phyloP scores from a whole-genome alignment of 2,797 vertebrate species.

The Sebastes steindachneri region DNA sequence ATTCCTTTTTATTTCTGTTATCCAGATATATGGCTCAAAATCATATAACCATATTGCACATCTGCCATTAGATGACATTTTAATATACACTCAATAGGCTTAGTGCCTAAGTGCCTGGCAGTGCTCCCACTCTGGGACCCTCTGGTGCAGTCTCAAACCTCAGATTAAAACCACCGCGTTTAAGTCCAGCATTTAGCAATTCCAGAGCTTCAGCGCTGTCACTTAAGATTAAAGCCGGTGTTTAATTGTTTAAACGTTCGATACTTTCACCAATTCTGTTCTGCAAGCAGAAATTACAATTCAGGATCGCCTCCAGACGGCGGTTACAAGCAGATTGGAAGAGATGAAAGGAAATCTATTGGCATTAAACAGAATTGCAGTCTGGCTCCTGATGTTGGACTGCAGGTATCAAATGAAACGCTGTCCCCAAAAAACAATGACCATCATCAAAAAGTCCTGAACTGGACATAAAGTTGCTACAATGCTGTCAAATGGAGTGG shows the following conservation, averaged over 20 bases:
- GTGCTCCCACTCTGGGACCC: conserved; percentile 43
- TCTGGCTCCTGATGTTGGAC: conserved; percentile 28
- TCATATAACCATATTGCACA: conserved; percentile 59
- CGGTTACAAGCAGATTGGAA: conserved; percentile 25
- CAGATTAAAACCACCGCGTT: conserved; percentile 40
- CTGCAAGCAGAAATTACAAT: conserved; percentile 60
- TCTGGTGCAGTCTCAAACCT: conserved; percentile 48
- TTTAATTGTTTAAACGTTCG: conserved; percentile 55
- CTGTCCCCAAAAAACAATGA: background rate
- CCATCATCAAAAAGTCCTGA: conserved; percentile 9
- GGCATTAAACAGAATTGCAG: conserved; percentile 39
- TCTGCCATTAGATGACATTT: conserved; percentile 61
- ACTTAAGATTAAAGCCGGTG: conserved; percentile 49
- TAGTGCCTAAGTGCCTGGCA: conserved; percentile 56
- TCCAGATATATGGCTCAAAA: conserved; percentile 43
- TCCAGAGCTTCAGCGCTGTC: conserved; percentile 41
- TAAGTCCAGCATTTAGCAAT: conserved; percentile 33
- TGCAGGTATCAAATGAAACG: conserved; percentile 17
- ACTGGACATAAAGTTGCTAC: background rate
- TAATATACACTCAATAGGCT: conserved; percentile 56
- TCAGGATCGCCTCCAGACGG: conserved; percentile 39
- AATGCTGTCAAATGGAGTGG: background rate
- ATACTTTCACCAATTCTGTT: conserved; percentile 61
- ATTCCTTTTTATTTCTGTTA: conserved; percentile 23
- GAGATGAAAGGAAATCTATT: conserved; percentile 45